Percentiles rank a stretch among this genome's conserved stretches.
Conservation (phyloP, 2,888 invertebrate species). For the Sarcophaga rosellei region DNA sequence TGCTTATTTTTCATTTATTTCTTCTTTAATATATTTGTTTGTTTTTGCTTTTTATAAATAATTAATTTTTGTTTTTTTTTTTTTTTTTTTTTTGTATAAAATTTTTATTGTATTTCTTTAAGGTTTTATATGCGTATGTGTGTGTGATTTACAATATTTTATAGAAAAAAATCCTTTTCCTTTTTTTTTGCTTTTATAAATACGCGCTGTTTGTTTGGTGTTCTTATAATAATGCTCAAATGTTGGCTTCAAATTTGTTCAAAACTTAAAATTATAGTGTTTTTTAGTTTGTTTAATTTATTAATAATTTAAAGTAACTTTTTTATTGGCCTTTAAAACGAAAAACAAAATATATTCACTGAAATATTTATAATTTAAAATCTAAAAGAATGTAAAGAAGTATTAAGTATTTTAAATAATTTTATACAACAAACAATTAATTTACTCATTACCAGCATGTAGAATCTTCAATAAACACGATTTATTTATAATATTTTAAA, state of each 20-base stretch:
- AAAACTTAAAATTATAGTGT: background rate
- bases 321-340: too few relatives aligned
- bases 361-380: too few relatives aligned
- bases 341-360: too few relatives aligned
- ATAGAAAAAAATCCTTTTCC: constrained; percentile 20
- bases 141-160: background rate
- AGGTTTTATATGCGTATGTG: background rate
- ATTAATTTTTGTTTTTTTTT: background rate
- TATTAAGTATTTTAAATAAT: too few relatives aligned
- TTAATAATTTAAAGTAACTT: too few relatives aligned
- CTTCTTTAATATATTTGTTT: background rate
- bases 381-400: too few relatives aligned
- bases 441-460: too few relatives aligned
- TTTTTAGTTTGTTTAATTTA: background rate
- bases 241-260: too few relatives aligned
- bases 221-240: background rate
- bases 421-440: too few relatives aligned
- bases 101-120: background rate
- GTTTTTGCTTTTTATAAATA: background rate
- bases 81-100: constrained; percentile 1
- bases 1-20: background rate
- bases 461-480: too few relatives aligned
- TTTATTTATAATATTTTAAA: too few relatives aligned
- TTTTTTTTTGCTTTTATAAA: constrained; percentile 50
- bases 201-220: background rate